Percentiles rank a stretch among this genome's conserved stretches.
Evolutionary conservation across 1,140 invertebrate genomes (phyloP).

Genomic region (Hesperophylax magnus): DNA sequence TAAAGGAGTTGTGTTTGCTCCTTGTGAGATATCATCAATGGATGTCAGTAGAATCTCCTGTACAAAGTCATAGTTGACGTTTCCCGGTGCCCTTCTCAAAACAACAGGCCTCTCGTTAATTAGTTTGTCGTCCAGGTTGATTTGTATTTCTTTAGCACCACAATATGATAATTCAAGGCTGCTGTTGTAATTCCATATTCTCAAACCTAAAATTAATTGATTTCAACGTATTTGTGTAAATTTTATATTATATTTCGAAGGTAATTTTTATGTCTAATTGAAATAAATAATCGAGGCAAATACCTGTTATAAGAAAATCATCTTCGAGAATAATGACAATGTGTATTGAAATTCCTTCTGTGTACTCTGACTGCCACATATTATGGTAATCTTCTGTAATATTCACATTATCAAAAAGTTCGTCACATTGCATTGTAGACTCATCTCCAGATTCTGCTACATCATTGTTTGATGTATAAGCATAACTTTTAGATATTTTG

Average conservation of each 20-base stretch:
- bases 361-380: slow-evolving; percentile 75
- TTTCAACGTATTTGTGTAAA: neutral
- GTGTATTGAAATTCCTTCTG: slow-evolving; percentile 62
- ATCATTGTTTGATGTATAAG: slow-evolving; percentile 11
- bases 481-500: slow-evolving; percentile 39
- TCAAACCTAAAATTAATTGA: slow-evolving; percentile 66
- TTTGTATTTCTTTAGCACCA: slow-evolving; percentile 74
- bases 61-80: slow-evolving; percentile 80
- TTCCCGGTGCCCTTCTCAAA: slow-evolving; percentile 79
- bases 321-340: slow-evolving; percentile 71
- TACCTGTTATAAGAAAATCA: slow-evolving; percentile 70
- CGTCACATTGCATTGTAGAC: slow-evolving; percentile 61
- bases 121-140: slow-evolving; percentile 63
- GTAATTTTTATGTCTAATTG: neutral
- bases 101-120: slow-evolving; percentile 61
- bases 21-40: slow-evolving; percentile 56
- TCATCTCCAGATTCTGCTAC: slow-evolving; percentile 12
- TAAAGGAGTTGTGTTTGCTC: neutral
- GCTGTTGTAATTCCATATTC: slow-evolving; percentile 88
- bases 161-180: slow-evolving; percentile 80
- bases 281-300: slow-evolving; percentile 34
- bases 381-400: slow-evolving; percentile 72
- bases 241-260: slow-evolving; percentile 27
- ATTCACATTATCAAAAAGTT: slow-evolving; percentile 73
- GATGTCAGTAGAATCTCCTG: slow-evolving; percentile 74